A percentile compares a stretch with the other conserved stretches of the same genome.
Conservation (phyloP, 2,888 invertebrate species). For the Monopis laevigella region DNA sequence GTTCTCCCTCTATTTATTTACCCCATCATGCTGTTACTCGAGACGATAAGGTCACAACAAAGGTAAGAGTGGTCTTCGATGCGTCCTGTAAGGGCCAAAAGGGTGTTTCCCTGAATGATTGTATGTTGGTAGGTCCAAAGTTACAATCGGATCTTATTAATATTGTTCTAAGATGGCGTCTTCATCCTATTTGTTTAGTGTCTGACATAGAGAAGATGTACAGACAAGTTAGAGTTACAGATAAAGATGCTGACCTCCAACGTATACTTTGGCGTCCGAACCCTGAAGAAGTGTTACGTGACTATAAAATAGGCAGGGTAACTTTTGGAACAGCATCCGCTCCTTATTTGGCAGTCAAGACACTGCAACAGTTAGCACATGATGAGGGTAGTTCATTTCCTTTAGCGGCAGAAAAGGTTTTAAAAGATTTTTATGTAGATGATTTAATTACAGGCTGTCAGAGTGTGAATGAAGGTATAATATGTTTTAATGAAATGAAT, state of each 20-base stretch:
- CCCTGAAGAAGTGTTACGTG: slow-evolving; percentile 15
- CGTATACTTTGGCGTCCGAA: slow-evolving; percentile 20
- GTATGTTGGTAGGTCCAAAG: slow-evolving; percentile 22
- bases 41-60: slow-evolving; percentile 22
- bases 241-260: slow-evolving; percentile 22
- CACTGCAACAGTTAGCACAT: slow-evolving; percentile 22
- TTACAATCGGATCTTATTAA: slow-evolving; percentile 24
- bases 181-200: slow-evolving; percentile 19
- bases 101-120: slow-evolving; percentile 23
- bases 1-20: slow-evolving; percentile 19
- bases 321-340: slow-evolving; percentile 26
- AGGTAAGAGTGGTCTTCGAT: slow-evolving; percentile 25
- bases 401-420: slow-evolving; percentile 18
- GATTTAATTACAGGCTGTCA: slow-evolving; percentile 22
- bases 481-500: slow-evolving; percentile 20
- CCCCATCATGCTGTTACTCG: slow-evolving; percentile 27
- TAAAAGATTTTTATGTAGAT: slow-evolving; percentile 22
- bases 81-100: slow-evolving; percentile 20
- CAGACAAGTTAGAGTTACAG: slow-evolving; percentile 21
- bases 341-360: slow-evolving; percentile 24
- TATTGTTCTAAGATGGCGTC: slow-evolving; percentile 23
- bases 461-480: slow-evolving; percentile 19
- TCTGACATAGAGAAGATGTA: slow-evolving; percentile 29
- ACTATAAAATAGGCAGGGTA: slow-evolving; percentile 21
- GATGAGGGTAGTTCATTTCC: slow-evolving; percentile 22